phyloP scores from a whole-genome alignment of 2,888 invertebrate species.

The Troides aeacus region DNA sequence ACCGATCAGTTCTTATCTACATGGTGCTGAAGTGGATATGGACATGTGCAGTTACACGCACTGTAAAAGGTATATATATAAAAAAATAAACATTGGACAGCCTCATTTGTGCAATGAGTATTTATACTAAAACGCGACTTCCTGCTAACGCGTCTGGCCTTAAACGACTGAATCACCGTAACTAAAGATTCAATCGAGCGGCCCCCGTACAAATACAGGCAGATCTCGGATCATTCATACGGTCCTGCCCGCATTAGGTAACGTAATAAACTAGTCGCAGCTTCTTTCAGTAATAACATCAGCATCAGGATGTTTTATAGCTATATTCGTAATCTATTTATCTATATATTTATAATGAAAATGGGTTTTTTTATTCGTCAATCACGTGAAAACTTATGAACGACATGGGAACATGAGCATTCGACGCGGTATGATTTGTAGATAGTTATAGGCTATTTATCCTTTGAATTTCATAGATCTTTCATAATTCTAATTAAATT shows the following conservation, averaged over 20 bases:
- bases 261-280: constrained; percentile 5
- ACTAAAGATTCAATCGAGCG: constrained; percentile 1
- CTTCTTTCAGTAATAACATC: not conserved
- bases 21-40: constrained; percentile 37
- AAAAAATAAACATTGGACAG: constrained; percentile 35
- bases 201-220: constrained; percentile 1
- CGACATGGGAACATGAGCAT: too few species aligned
- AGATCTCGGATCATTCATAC: constrained; percentile 8
- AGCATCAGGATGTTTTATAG: not conserved
- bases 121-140: constrained; percentile 31
- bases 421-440: too few species aligned
- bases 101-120: constrained; percentile 35
- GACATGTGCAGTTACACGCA: constrained; percentile 42
- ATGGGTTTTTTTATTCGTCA: too few species aligned
- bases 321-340: too few species aligned
- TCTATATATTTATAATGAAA: too few species aligned
- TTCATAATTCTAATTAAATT: too few species aligned
- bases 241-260: constrained; percentile 6
- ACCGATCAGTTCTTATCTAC: constrained; percentile 49
- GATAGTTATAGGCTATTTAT: too few species aligned
- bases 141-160: constrained; percentile 30
- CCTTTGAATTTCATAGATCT: too few species aligned
- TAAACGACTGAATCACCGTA: constrained; percentile 26
- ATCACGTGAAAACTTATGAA: too few species aligned
- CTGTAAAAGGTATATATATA: constrained; percentile 33